Base-by-base conservation (phyloP, 2,113 vertebrate genomes). In the Ceyx cyanopectus region DNA sequence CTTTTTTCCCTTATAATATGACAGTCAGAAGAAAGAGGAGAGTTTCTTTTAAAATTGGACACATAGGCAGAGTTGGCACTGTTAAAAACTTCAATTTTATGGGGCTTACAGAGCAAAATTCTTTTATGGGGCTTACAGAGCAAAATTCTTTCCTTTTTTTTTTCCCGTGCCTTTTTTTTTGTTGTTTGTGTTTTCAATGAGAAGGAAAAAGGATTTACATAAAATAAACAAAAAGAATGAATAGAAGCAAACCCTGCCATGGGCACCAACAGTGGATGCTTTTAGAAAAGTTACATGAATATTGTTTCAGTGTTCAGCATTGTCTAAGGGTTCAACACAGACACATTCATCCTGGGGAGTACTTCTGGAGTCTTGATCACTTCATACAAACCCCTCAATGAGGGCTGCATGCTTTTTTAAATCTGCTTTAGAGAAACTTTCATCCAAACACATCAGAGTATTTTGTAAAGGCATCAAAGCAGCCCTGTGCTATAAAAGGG, bases 211-310 rank as follows among this genome's bases (percentile, higher is more conserved):
- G 76, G 68, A 95, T 96, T 96, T 96, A 78, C 95, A 96, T 94
- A 93, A 94, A 95, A 95, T 82, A 96, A 96, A 96, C 94, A 95
- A 92, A 80, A 92, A 87, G 91, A 91, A 93, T 94, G 95, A 95
- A 96, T 85, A 96, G 89, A 53, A 57, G 79, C 61, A 80, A 93
- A 80, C 32, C 48, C 78, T 89, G 89, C 89, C 92, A 92, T 53
- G 85, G 89, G 91, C 62, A 89, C 89, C 84, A 74, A 95, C 89
- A 94, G 75, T 68, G 87, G 81, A 77, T 87, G 89, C 92, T 92
- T 95, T 96, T 81, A 91, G 72, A 85, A 87, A 85, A 92, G 87
- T 87, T 96, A 79, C 87, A 76, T 1, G 14, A 93, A 77, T 67
- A 87, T 89, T 94, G 91, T 91, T 93, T 69, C 89, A 58, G 75